Evolutionary conservation across 2,113 vertebrate genomes (phyloP).

Genomic region (Capricornis sumatraensis): DNA sequence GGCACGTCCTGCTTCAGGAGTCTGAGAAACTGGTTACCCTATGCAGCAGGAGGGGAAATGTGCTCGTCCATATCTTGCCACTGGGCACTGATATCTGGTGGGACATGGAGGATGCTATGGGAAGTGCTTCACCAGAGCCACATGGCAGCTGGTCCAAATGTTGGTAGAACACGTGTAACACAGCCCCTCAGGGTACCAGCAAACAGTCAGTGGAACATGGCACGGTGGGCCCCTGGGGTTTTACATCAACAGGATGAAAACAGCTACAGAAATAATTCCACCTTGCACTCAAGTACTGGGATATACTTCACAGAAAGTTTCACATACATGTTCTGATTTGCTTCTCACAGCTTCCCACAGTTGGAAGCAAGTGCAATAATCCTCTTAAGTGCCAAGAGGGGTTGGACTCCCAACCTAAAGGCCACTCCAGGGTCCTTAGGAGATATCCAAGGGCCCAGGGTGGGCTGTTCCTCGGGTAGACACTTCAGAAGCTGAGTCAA

Average conservation of each 20-base stretch:
- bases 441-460: not conserved
- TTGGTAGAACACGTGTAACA: too few relatives aligned
- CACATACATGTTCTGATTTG: not conserved
- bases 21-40: not conserved
- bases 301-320: not conserved
- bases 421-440: not conserved
- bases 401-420: not conserved
- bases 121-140: not conserved
- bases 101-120: rapidly evolving
- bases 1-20: not conserved
- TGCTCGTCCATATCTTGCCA: not conserved
- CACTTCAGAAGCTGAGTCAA: not conserved
- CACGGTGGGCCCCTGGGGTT: too few relatives aligned
- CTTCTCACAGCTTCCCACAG: not conserved
- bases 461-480: not conserved
- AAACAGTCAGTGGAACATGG: not conserved
- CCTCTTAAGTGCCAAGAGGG: not conserved
- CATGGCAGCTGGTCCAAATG: not conserved
- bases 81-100: rapidly evolving
- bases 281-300: not conserved
- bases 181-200: not conserved
- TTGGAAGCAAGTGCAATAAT: not conserved
- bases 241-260: rapidly evolving
- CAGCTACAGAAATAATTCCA: not conserved
- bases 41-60: rapidly evolving